Evolutionary conservation across 2,113 vertebrate species (phyloP), one percentile per base, ranked within the genome.

Genomic region (Mastomys coucha): DNA sequence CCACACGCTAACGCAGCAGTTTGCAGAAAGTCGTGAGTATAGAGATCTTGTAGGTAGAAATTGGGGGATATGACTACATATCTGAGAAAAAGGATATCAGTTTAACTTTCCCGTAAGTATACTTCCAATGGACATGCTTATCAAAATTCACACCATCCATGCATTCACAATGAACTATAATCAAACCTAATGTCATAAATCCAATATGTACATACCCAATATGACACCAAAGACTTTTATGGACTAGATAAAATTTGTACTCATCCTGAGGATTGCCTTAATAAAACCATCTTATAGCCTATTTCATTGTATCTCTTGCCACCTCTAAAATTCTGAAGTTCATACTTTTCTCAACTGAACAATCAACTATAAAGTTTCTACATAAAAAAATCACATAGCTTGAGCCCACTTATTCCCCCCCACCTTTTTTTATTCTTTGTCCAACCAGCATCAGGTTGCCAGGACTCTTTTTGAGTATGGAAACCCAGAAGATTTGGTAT

Each of bases 41-140:
- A 69, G 33, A 94, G 33, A 65, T 8, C 36, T 56, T 75, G 0
- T 33, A 33, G 90, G 70, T 80, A 88, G 49, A 97, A 86, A 93
- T 84, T 51, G 93, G 96, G 89, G 67, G 56, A 53, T 9, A 76
- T 3, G 88, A 92, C 49, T 77, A 96, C 17, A 88, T 49, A 14
- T 49, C 56, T 39, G 91, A 56, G 51, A 89, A 39, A 70, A 95
- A 91, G 73, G 19, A 84, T 89, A 80, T 75, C 51, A 51, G 8
- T 72, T 89, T 82, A 94, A 94, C 24, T 87, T 93, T 91, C 72
- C 87, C 60, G 75, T 87, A 96, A 78, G 58, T 76, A 84, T 89
- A 56, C 20, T 91, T 96, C 19, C 24, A 95, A 39, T 81, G 89
- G 89, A 95, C 63, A 84, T 16, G 82, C 53, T 75, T 75, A 91